phyloP scores from a whole-genome alignment of 2,113 vertebrate species.

The Nannospalax galili region DNA sequence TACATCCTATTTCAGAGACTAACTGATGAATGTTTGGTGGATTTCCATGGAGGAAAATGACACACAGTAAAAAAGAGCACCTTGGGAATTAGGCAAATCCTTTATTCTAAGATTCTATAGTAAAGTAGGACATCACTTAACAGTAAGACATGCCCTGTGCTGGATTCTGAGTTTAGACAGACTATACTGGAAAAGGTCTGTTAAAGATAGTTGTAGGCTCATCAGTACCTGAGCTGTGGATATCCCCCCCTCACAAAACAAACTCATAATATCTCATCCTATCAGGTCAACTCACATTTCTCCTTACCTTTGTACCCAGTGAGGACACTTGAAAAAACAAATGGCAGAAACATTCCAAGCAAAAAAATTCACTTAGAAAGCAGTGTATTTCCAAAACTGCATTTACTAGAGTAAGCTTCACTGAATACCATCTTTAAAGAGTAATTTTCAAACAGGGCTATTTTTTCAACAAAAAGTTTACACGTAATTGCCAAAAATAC shows the following conservation, averaged over 20 bases:
- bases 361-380: constrained; percentile 25
- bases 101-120: background rate
- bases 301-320: background rate
- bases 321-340: background rate
- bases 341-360: background rate
- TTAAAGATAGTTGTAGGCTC: background rate
- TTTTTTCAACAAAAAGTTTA: constrained; percentile 25
- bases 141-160: background rate
- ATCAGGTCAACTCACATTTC: background rate
- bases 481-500: background rate
- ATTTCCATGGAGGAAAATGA: background rate
- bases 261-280: too few relatives aligned
- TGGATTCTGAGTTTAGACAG: background rate
- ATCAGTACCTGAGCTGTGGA: background rate
- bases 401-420: background rate
- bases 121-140: background rate
- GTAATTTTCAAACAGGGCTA: constrained; percentile 35
- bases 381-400: constrained; percentile 6
- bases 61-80: background rate
- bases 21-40: background rate
- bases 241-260: background rate
- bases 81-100: background rate
- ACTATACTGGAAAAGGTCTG: background rate
- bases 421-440: constrained; percentile 12
- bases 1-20: background rate